A percentile compares a stretch with the other conserved stretches of the same genome.
These are phyloP conservation scores for Diabrotica virgifera DNA, from an alignment of 1,140 invertebrate genomes.

Conservation along the genomic window DNA sequence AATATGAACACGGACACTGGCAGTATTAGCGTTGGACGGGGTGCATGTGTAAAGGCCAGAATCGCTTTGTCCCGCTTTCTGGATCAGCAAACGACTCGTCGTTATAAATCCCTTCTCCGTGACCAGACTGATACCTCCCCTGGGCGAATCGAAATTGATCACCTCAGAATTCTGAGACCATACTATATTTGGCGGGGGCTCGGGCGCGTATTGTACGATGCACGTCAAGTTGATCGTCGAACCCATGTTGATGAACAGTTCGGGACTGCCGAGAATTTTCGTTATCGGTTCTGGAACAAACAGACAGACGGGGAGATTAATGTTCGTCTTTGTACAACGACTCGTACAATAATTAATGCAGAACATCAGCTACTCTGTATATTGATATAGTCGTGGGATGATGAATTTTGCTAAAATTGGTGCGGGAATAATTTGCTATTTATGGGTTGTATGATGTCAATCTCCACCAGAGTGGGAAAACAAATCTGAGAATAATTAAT, in stretches of 20 bases:
- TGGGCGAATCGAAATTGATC: conserved; percentile 77
- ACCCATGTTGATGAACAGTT: conserved; percentile 79
- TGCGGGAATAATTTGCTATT: too few relatives aligned
- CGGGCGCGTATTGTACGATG: conserved; percentile 75
- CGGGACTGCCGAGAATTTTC: conserved; percentile 75
- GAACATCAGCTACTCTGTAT: too few relatives aligned
- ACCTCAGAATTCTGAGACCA: conserved; percentile 80
- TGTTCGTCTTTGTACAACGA: too few relatives aligned
- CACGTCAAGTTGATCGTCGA: conserved; percentile 88
- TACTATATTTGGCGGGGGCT: conserved; percentile 72
- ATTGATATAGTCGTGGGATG: too few relatives aligned
- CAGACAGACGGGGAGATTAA: background rate
- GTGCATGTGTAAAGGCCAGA: conserved; percentile 75
- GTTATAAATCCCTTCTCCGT: conserved; percentile 77
- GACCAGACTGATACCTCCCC: conserved; percentile 68
- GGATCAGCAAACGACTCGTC: conserved; percentile 74
- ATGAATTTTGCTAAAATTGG: too few relatives aligned
- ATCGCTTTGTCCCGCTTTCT: conserved; percentile 69
- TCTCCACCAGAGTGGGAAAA: too few relatives aligned
- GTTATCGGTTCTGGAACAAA: conserved; percentile 74
- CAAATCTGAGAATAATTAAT: too few relatives aligned
- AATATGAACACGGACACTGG: conserved; percentile 74
- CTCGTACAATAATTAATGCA: too few relatives aligned
- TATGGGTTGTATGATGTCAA: too few relatives aligned
- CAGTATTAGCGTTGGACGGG: conserved; percentile 75